Percentiles rank a stretch among this genome's conserved stretches.
Evolutionary conservation across 2,888 invertebrate genomes (phyloP).

Genomic region (Atherix ibis): DNA sequence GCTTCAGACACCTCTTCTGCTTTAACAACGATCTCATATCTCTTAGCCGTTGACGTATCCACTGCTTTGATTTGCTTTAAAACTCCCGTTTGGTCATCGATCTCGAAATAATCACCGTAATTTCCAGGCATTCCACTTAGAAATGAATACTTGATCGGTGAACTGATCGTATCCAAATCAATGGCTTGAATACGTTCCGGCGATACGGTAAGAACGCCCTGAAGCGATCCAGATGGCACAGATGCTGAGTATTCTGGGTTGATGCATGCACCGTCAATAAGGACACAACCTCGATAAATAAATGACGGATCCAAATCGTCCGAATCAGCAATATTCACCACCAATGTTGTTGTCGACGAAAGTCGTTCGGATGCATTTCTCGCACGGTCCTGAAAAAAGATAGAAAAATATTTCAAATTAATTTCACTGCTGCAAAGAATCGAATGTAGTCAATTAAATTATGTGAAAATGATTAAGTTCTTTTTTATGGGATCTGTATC

Average conservation of each 20-base stretch:
- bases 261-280: conserved; percentile 68
- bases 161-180: conserved; percentile 76
- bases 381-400: conserved; percentile 57
- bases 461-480: too few species aligned
- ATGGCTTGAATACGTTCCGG: conserved; percentile 83
- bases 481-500: too few species aligned
- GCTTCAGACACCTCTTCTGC: conserved; percentile 71
- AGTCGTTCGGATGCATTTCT: conserved; percentile 58
- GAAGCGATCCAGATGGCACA: conserved; percentile 59
- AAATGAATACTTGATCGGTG: conserved; percentile 67
- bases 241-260: conserved; percentile 74
- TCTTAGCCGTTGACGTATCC: conserved; percentile 62
- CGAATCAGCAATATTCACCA: conserved; percentile 71
- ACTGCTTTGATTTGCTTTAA: conserved; percentile 67
- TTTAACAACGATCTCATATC: conserved; percentile 68
- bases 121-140: conserved; percentile 62
- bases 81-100: conserved; percentile 63
- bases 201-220: conserved; percentile 65
- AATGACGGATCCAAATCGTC: conserved; percentile 87
- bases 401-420: conserved; percentile 5
- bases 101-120: conserved; percentile 67
- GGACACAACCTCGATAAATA: conserved; percentile 71
- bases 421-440: too few species aligned
- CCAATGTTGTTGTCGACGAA: conserved; percentile 71
- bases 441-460: too few species aligned